Evolutionary conservation across 2,797 vertebrate genomes (phyloP), one percentile per base, ranked within the genome.

Genomic region (Pangasius macronema): DNA sequence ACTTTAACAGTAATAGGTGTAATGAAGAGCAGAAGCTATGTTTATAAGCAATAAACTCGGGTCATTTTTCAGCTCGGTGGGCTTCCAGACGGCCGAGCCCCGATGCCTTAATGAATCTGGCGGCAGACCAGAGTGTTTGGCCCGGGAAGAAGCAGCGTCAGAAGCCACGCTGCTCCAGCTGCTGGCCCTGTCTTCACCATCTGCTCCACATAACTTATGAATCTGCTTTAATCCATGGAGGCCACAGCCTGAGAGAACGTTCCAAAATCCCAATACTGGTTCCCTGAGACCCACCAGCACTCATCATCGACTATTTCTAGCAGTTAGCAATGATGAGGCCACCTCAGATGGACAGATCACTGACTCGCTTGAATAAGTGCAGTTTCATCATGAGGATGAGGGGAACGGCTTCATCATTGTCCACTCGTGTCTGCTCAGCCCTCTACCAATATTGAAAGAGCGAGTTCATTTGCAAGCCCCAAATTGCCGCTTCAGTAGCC

Each of bases 141-240:
- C 88, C 89, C n/a, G 84, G 85, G 83, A 88, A 89, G 77, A 85
- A 51, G 57, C 67, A 63, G 83, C 88, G 61, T 88, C 86, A 83
- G 88, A 90, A 73, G 65, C 72, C 87, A 76, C 76, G 33, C 89
- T 68, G 87, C 86, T 91, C 89, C 91, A 92, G 90, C 90, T 91
- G 90, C 88, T 87, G 89, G 89, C 87, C 82, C 90, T 73, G 86
- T 91, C 89, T 87, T 85, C 77, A 89, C 91, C 91, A 92, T 92
- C 90, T 91, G 91, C 89, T 92, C 91, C 87, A 67, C 68, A 90
- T 92, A 92, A 94, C 93, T 77, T 92, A 93, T 94, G 91, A 92
- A 92, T 95, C 92, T 91, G 87, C 86, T 88, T 89, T 88, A 90
- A 89, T 90, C 88, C 88, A 24, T 81, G 42, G 87, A 83, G 91